Percentiles rank a stretch among this genome's conserved stretches.
Conservation (phyloP, 2,797 vertebrate genomes). For the Rousettus madagascariensis region DNA sequence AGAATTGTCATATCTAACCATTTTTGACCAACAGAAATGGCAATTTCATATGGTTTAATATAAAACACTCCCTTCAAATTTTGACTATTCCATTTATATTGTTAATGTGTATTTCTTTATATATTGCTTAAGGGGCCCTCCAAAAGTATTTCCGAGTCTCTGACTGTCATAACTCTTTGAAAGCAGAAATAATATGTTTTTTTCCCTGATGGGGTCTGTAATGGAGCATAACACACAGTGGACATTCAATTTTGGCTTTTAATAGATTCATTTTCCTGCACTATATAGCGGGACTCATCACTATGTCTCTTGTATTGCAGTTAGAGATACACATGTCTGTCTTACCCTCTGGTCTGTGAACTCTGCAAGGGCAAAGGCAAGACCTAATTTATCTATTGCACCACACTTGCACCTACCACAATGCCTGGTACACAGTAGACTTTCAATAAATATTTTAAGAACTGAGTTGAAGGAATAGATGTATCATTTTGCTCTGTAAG, state of each 20-base stretch:
- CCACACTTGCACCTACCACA: neutral
- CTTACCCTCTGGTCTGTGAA: conserved; percentile 19
- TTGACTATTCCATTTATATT: neutral
- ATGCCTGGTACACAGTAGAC: neutral
- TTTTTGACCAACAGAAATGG: neutral
- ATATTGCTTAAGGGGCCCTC: neutral
- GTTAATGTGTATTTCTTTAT: neutral
- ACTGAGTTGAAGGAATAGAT: conserved; percentile 11
- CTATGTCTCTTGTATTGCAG: neutral
- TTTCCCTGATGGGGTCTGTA: neutral
- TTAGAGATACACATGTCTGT: neutral
- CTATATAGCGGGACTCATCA: neutral
- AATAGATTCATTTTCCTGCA: neutral
- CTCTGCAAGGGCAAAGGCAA: neutral
- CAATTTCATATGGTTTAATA: neutral
- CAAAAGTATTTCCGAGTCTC: neutral
- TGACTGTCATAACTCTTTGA: neutral
- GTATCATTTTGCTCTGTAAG: conserved; percentile 15
- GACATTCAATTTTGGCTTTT: neutral
- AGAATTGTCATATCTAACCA: neutral
- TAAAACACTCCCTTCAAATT: neutral
- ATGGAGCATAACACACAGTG: neutral
- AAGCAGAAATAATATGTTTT: neutral
- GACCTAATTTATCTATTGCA: conserved; percentile 19
- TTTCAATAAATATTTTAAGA: conserved; percentile 55